Percentiles rank a stretch among this genome's conserved stretches.
These are phyloP conservation scores for Hyles euphorbiae DNA, from an alignment of 1,140 invertebrate species.

Conservation along the genomic window DNA sequence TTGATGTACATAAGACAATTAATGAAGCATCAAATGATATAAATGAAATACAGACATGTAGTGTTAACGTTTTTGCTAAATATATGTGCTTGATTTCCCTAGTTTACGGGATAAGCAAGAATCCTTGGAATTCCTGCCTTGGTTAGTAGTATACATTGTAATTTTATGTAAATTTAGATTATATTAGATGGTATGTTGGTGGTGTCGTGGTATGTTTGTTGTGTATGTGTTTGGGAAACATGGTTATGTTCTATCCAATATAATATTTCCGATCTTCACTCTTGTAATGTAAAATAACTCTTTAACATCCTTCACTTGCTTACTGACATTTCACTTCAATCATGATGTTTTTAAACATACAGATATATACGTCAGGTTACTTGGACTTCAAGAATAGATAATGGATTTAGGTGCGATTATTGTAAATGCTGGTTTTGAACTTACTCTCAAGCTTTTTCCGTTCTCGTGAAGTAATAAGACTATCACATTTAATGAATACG, in stretches of 20 bases:
- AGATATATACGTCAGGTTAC: constrained; percentile 36
- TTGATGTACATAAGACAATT: constrained; percentile 4
- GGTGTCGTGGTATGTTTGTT: constrained; percentile 26
- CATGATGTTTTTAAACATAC: constrained; percentile 37
- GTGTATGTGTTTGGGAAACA: constrained; percentile 13
- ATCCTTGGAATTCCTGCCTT: constrained; percentile 83
- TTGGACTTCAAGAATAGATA: constrained; percentile 75
- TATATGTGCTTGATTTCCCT: constrained; percentile 66
- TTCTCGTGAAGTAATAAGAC: neutral
- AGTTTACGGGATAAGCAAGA: constrained; percentile 85
- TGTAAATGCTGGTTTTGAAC: constrained; percentile 61
- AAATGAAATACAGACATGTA: constrained; percentile 21
- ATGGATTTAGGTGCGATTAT: constrained; percentile 60
- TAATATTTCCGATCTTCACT: too few relatives aligned
- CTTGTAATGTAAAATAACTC: neutral
- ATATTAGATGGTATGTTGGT: constrained; percentile 29
- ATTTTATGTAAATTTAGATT: constrained; percentile 46
- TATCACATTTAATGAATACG: neutral
- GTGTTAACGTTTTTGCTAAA: constrained; percentile 32
- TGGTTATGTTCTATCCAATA: neutral
- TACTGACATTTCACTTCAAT: constrained; percentile 57
- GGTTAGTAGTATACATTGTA: constrained; percentile 79
- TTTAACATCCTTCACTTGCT: constrained; percentile 36
- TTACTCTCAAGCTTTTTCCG: constrained; percentile 40
- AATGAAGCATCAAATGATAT: constrained; percentile 10